Evolutionary conservation across 2,797 vertebrate species (phyloP), one percentile per base, ranked within the genome.

Genomic region (Phoebastria nigripes): DNA sequence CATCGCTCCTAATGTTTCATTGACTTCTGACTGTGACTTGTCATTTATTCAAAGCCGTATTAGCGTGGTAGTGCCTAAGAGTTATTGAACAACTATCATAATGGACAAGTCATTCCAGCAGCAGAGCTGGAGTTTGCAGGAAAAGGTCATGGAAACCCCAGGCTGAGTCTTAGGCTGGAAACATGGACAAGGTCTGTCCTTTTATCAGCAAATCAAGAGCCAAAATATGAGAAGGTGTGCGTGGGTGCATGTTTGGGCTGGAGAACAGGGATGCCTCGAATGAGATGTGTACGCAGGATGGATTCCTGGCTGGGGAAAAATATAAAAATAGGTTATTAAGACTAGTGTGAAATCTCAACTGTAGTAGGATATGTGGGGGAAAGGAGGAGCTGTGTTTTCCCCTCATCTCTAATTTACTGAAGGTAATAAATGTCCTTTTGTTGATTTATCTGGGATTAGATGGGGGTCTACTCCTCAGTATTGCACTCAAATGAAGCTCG

Each of bases 21-120:
- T 82, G 86, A 92, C 71, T 96, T 85, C 55, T 89, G 71, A 22
- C 63, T 89, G 71, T 55, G 81, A 83, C 46, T 94, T 90, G 58
- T 72, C 63, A 65, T 95, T 95, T 93, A 77, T 85, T 85, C 74
- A 87, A 94, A 85, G 63, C 41, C 1, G 0, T 65, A 71, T 82
- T 95, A 92, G 42, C 51, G 8, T 25, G 0, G 62, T 41, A 55
- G 35, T 54, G 54, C 61, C 65, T 89, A 71, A 72, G 59, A 89
- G 39, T 71, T 94, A 85, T 41, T 89, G 93, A 83, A 71, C 71
- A 87, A 10, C 67, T 44, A 39, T 69, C 35, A 33, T 81, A 85
- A 78, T n/a, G 65, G 65, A 74, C 52, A 78, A 94, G 58, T 85
- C 39, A 66, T 69, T 79, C 70, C 65, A 72, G 54, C 39, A 87